Percentiles rank a stretch among this genome's conserved stretches.
phyloP scores from a whole-genome alignment of 2,888 invertebrate genomes.

The Drosophila histrio region DNA sequence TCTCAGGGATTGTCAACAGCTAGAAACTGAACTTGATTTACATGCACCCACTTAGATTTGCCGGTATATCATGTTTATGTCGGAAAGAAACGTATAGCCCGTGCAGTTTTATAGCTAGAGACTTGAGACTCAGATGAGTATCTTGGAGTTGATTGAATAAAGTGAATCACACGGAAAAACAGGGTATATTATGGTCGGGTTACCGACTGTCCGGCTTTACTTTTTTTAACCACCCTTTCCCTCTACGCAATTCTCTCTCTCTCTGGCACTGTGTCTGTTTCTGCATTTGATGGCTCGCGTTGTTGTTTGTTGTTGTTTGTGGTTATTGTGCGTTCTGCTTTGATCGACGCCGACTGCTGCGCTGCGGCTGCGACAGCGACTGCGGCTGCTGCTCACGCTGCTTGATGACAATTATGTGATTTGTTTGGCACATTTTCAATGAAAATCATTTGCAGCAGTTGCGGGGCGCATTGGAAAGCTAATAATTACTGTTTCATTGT shows the following conservation, averaged over 20 bases:
- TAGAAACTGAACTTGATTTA: no score
- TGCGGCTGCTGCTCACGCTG: conserved; percentile 13
- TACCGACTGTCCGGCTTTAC: no score
- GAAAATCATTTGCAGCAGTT: conserved; percentile 36
- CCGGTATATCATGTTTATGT: no score
- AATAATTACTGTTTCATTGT: conserved; percentile 34
- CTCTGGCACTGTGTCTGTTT: background rate
- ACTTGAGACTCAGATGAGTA: no score
- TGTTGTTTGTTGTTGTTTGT: conserved; percentile 13
- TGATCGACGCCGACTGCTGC: conserved; percentile 24
- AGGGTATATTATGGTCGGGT: no score
- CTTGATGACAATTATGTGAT: conserved; percentile 41
- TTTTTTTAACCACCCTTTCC: background rate
- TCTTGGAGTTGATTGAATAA: no score
- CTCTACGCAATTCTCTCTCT: background rate
- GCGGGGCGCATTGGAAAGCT: conserved; percentile 27
- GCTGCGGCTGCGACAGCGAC: background rate
- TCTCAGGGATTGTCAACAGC: no score
- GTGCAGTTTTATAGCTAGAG: no score
- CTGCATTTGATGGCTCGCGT: conserved; percentile 6
- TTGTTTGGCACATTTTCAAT: conserved; percentile 34
- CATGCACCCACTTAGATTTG: no score
- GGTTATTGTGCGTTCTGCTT: conserved; percentile 29
- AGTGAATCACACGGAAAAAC: no score
- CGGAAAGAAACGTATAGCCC: no score